Evolutionary conservation across 2,888 invertebrate species (phyloP).

Genomic region (Lepidocyrtinus sp.): DNA sequence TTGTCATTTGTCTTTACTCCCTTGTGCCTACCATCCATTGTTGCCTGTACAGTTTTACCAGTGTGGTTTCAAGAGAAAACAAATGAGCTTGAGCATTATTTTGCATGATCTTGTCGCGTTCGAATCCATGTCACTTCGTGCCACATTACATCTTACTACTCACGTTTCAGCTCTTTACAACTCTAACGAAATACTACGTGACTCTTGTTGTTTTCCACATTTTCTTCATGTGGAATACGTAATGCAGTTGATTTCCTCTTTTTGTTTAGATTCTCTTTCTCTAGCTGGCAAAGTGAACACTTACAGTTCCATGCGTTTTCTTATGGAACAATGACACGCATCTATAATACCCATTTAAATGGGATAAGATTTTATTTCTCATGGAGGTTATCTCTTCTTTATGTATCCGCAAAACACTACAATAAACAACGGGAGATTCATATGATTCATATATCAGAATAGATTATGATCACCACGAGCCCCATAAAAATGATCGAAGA

Average conservation of each 20-base stretch:
- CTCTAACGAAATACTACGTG: constrained; percentile 18
- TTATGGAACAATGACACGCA: constrained; percentile 15
- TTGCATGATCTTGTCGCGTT: constrained; percentile 15
- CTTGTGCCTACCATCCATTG: neutral
- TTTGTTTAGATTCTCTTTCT: no score
- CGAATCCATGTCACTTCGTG: constrained; percentile 16
- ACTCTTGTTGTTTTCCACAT: constrained; percentile 9
- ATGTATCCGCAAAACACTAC: neutral
- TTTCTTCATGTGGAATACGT: neutral
- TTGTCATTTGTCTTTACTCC: constrained; percentile 8
- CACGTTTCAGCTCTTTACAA: constrained; percentile 16
- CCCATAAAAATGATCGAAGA: constrained; percentile 5
- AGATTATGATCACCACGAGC: constrained; percentile 3
- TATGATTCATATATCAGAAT: neutral
- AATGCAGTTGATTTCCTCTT: constrained; percentile 4
- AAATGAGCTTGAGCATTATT: neutral
- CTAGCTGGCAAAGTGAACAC: neutral
- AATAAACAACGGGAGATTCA: neutral
- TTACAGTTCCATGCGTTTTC: no score
- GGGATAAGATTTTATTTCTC: neutral
- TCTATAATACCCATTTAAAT: neutral
- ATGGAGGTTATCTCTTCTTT: neutral
- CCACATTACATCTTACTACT: constrained; percentile 16
- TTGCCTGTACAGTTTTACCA: neutral
- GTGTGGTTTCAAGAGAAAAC: neutral